Conservation (phyloP, 2,888 invertebrate species). For the Caenorhabditis japonica region DNA sequence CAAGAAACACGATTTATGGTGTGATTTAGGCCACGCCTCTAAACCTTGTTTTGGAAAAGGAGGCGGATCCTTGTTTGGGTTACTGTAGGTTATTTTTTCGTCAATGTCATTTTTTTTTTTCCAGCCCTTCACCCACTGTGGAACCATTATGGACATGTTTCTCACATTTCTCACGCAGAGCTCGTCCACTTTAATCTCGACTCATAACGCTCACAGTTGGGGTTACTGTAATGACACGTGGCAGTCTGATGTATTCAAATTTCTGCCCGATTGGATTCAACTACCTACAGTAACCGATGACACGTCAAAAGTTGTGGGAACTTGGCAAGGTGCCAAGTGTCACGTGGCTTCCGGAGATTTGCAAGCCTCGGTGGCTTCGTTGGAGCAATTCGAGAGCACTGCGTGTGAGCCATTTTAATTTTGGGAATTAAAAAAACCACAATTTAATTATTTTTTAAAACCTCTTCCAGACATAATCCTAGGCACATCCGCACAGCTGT, state of each 20-base stretch:
- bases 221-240: conserved; percentile 46
- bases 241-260: background rate
- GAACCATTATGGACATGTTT: conserved; percentile 59
- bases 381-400: conserved; percentile 22
- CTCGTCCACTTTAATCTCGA: conserved; percentile 16
- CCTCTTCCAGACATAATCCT: conserved; percentile 56
- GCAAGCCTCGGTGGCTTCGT: conserved; percentile 54
- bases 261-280: conserved; percentile 14
- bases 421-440: too few relatives aligned
- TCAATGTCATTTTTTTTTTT: background rate
- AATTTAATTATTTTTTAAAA: too few relatives aligned
- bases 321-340: conserved; percentile 25
- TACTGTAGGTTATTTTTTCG: too few relatives aligned
- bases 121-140: conserved; percentile 45
- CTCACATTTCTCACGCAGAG: conserved; percentile 13
- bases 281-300: conserved; percentile 31
- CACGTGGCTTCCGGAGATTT: conserved; percentile 55
- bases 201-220: conserved; percentile 56
- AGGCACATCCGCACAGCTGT: conserved; percentile 60
- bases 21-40: too few relatives aligned
- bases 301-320: background rate
- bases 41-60: background rate
- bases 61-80: too few relatives aligned
- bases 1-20: too few relatives aligned
- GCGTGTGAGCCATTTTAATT: conserved; percentile 41